phyloP scores from a whole-genome alignment of 35 echinoderm and acorn worm genomes.

The Apostichopus parvimensis region DNA sequence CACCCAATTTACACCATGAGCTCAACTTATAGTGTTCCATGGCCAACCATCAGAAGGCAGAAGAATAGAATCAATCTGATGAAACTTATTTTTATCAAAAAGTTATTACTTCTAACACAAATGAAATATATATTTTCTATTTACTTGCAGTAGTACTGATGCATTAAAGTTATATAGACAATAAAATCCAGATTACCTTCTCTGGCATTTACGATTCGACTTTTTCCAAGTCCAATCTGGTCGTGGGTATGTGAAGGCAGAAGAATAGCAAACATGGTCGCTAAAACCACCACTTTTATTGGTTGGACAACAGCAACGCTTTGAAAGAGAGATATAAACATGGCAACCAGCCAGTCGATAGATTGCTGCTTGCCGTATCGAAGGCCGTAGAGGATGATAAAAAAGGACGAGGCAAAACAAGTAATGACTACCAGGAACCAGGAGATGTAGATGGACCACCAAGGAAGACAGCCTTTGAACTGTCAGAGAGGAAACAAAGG shows the following conservation, averaged over 20 bases:
- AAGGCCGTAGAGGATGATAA: constrained; percentile 92
- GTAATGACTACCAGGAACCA: constrained; percentile 68
- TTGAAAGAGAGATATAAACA: constrained; percentile 79
- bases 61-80: too few species aligned
- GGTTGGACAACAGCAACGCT: constrained; percentile 82
- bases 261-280: constrained; percentile 73
- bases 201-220: constrained; percentile 6
- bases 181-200: constrained; percentile 13
- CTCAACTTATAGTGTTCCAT: too few species aligned
- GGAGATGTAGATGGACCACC: constrained; percentile 85
- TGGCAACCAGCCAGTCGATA: constrained; percentile 86
- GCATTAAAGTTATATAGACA: not conserved
- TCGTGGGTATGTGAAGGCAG: constrained; percentile 72
- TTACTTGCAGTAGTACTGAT: too few species aligned
- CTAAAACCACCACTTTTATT: constrained; percentile 79
- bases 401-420: constrained; percentile 63
- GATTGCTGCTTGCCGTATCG: constrained; percentile 84
- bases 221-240: constrained; percentile 64
- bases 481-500: not conserved
- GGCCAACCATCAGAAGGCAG: too few species aligned
- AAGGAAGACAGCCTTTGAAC: constrained; percentile 67
- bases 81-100: too few species aligned
- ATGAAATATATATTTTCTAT: too few species aligned
- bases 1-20: too few species aligned
- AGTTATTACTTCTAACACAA: too few species aligned